phyloP scores from a whole-genome alignment of 1,140 invertebrate species.

The Pogonomyrmex barbatus region DNA sequence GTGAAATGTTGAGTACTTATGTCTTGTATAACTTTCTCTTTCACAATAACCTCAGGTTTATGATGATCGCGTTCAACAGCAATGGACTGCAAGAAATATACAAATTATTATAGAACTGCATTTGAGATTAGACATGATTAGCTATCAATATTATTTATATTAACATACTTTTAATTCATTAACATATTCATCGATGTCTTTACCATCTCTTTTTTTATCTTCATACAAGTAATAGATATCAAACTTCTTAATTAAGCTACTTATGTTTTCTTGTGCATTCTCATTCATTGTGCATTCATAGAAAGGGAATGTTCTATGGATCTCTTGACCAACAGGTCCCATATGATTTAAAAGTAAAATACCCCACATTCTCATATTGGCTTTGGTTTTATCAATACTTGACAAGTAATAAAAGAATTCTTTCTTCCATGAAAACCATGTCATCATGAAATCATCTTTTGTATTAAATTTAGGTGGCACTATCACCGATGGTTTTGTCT shows the following conservation, averaged over 20 bases:
- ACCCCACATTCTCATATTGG: neutral
- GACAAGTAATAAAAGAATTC: slow-evolving; percentile 36
- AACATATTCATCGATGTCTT: slow-evolving; percentile 40
- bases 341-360: slow-evolving; percentile 64
- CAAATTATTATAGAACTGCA: neutral
- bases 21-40: slow-evolving; percentile 51
- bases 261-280: slow-evolving; percentile 30
- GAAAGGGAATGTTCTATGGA: slow-evolving; percentile 48
- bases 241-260: slow-evolving; percentile 62
- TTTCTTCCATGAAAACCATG: slow-evolving; percentile 63
- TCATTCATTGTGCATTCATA: neutral
- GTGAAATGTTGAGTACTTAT: slow-evolving; percentile 34
- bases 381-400: neutral
- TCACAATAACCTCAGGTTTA: slow-evolving; percentile 8
- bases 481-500: too few relatives aligned
- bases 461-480: slow-evolving; percentile 14
- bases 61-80: neutral
- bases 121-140: neutral
- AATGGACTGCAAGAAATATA: neutral
- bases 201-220: neutral
- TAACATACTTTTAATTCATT: slow-evolving; percentile 34
- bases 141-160: neutral
- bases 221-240: slow-evolving; percentile 46
- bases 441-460: slow-evolving; percentile 31
- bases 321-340: slow-evolving; percentile 57